These are phyloP conservation scores for Gyps fulvus DNA, from an alignment of 2,113 vertebrate species.

Conservation along the genomic window DNA sequence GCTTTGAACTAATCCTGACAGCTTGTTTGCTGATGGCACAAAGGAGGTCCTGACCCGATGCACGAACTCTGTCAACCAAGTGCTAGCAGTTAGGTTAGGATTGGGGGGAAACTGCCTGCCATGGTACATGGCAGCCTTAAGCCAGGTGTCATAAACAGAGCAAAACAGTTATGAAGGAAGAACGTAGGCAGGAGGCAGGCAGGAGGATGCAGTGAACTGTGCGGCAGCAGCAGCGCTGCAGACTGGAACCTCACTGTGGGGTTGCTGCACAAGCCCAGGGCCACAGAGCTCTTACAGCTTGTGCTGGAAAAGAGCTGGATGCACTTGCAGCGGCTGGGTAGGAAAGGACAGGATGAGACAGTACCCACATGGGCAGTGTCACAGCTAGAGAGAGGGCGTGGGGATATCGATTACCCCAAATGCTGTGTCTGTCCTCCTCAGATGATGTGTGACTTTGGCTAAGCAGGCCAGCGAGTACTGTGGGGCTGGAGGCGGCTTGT, in stretches of 20 bases:
- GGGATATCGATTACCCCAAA: background rate
- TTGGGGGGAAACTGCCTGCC: background rate
- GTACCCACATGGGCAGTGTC: background rate
- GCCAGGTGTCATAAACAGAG: background rate
- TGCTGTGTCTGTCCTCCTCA: background rate
- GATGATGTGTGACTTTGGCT: background rate
- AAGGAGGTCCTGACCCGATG: background rate
- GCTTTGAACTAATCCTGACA: background rate
- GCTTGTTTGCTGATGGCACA: background rate
- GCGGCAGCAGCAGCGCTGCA: background rate
- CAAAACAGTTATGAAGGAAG: background rate
- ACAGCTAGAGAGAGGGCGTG: background rate
- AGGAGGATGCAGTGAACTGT: background rate
- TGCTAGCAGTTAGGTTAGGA: background rate
- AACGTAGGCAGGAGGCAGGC: background rate
- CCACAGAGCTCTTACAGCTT: background rate
- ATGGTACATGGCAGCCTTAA: background rate
- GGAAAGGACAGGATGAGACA: background rate
- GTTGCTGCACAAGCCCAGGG: background rate
- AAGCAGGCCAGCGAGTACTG: background rate
- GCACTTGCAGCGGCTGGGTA: accelerated
- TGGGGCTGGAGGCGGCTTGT: background rate
- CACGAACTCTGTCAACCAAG: background rate
- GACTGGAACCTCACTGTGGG: background rate
- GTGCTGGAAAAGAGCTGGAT: background rate